Conservation (phyloP, 2,888 invertebrate genomes). For the Euzophera pinguis region DNA sequence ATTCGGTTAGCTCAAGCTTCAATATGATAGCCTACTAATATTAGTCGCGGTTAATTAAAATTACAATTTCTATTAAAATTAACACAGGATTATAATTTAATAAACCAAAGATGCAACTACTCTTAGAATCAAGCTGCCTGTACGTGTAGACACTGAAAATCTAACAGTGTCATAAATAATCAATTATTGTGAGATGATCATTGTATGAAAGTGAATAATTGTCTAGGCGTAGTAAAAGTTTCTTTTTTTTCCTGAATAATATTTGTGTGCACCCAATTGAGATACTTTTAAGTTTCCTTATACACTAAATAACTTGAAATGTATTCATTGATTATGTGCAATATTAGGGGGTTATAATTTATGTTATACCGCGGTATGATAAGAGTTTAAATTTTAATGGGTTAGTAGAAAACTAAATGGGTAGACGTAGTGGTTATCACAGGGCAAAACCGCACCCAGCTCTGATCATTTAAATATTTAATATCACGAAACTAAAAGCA, state of each 20-base stretch:
- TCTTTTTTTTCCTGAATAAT: not conserved
- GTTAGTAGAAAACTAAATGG: not conserved
- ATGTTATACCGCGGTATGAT: not conserved
- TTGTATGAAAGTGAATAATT: too few species aligned
- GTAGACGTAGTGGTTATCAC: constrained; percentile 1
- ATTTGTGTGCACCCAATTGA: not conserved
- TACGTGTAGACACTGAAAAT: too few species aligned
- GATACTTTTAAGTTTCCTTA: not conserved
- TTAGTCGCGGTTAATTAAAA: too few species aligned
- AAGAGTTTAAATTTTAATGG: not conserved
- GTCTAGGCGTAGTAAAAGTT: too few species aligned
- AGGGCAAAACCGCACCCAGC: not conserved
- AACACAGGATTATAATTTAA: too few species aligned
- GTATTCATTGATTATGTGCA: not conserved
- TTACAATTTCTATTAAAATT: too few species aligned
- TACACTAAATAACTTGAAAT: not conserved
- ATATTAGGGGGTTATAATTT: not conserved
- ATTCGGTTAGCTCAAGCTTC: too few species aligned
- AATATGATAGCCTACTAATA: too few species aligned
- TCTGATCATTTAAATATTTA: not conserved
- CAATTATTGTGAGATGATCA: too few species aligned
- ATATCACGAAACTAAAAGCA: constrained; percentile 10
- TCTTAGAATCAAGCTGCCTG: too few species aligned
- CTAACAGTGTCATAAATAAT: too few species aligned
- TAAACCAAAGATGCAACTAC: too few species aligned